Evolutionary conservation across 2,113 vertebrate genomes (phyloP).

Genomic region (Tympanuchus pallidicinctus): DNA sequence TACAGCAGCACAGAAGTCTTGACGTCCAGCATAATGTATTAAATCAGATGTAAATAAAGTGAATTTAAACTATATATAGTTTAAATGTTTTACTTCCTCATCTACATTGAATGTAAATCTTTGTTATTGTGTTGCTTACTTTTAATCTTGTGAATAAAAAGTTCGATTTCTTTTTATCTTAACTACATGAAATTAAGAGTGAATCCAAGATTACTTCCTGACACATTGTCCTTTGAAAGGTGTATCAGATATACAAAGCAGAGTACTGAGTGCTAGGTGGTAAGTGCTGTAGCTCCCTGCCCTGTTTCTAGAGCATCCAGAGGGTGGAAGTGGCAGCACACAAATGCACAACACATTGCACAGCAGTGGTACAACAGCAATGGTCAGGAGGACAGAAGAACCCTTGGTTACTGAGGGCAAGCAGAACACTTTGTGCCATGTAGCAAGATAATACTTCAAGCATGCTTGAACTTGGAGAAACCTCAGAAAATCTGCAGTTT

Average conservation of each 20-base stretch:
- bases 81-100: not conserved
- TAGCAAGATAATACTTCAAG: not conserved
- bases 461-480: not conserved
- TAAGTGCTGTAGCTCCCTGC: not conserved
- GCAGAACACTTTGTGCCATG: not conserved
- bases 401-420: not conserved
- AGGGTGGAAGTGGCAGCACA: not conserved
- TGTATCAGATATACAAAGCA: not conserved
- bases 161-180: not conserved
- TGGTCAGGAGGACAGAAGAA: not conserved
- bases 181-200: not conserved
- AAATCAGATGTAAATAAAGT: not conserved
- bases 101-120: not conserved
- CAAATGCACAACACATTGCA: not conserved
- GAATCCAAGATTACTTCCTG: not conserved
- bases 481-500: slow-evolving; percentile 27
- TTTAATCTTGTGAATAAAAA: not conserved
- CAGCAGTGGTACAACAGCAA: accelerated
- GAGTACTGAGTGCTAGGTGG: not conserved
- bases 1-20: too few species aligned
- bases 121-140: not conserved
- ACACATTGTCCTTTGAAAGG: not conserved
- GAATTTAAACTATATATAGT: not conserved
- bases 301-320: not conserved
- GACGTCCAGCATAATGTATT: not conserved